These are phyloP conservation scores for Aphelenchoides avenae DNA, from an alignment of 1,140 invertebrate species.

Conservation along the genomic window DNA sequence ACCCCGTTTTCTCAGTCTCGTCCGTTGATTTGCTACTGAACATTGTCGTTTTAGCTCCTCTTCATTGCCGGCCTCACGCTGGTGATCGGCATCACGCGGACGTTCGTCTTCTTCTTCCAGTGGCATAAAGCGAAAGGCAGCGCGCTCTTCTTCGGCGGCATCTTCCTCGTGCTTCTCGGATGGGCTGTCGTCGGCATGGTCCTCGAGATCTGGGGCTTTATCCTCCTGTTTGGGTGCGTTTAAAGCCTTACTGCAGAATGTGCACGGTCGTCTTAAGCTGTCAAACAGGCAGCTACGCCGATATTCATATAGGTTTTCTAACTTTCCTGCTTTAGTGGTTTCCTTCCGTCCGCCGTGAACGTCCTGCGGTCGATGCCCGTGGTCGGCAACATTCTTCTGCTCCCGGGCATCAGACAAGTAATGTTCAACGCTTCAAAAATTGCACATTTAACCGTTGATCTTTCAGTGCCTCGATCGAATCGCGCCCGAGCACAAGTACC, in stretches of 20 bases:
- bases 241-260: slow-evolving; percentile 20
- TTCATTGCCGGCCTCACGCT: slow-evolving; percentile 90
- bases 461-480: slow-evolving; percentile 56
- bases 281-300: not conserved
- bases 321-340: slow-evolving; percentile 65
- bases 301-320: slow-evolving; percentile 50
- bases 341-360: slow-evolving; percentile 69
- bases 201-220: slow-evolving; percentile 76
- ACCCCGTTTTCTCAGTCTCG: slow-evolving; percentile 17
- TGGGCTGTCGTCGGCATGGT: slow-evolving; percentile 94
- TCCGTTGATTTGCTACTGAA: slow-evolving; percentile 5
- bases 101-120: slow-evolving; percentile 97
- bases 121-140: slow-evolving; percentile 89
- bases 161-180: slow-evolving; percentile 85
- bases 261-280: slow-evolving; percentile 24
- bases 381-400: slow-evolving; percentile 65
- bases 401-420: slow-evolving; percentile 67
- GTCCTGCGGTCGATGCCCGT: slow-evolving; percentile 68
- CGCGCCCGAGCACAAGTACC: slow-evolving; percentile 55
- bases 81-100: slow-evolving; percentile 90
- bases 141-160: slow-evolving; percentile 85
- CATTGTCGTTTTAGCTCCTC: slow-evolving; percentile 71
- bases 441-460: slow-evolving; percentile 13
- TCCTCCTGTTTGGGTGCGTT: slow-evolving; percentile 66
- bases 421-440: slow-evolving; percentile 12